A percentile compares a stretch with the other conserved stretches of the same genome.
phyloP scores from a whole-genome alignment of 2,888 invertebrate genomes.

The Drosophila kanekoi region DNA sequence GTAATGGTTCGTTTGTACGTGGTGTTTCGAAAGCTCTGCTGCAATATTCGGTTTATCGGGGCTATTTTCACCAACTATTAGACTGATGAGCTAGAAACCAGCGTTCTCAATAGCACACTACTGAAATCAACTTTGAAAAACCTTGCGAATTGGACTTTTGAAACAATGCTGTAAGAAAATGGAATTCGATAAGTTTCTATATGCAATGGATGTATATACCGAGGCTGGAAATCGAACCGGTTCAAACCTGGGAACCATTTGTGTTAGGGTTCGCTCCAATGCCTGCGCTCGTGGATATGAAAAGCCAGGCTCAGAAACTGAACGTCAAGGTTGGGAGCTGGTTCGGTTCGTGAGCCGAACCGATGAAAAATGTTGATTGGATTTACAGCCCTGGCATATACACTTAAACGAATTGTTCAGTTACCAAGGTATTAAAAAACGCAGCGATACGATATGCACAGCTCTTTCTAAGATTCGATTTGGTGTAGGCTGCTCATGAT shows the following conservation, averaged over 20 bases:
- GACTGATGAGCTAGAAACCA: slow-evolving; percentile 7
- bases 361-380: too few relatives aligned
- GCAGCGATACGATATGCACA: not conserved
- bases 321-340: too few relatives aligned
- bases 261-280: too few relatives aligned
- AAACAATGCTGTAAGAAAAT: not conserved
- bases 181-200: not conserved
- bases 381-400: too few relatives aligned
- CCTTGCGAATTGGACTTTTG: not conserved
- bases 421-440: not conserved
- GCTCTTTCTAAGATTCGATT: not conserved
- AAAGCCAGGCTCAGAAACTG: too few relatives aligned
- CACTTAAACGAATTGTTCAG: not conserved
- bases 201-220: too few relatives aligned
- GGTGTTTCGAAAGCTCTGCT: slow-evolving; percentile 22
- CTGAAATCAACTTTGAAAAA: not conserved
- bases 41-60: not conserved
- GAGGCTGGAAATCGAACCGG: too few relatives aligned
- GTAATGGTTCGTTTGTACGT: slow-evolving; percentile 26
- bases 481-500: not conserved
- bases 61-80: slow-evolving; percentile 8
- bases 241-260: too few relatives aligned
- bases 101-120: too few relatives aligned
- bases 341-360: too few relatives aligned
- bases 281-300: too few relatives aligned